phyloP scores from a whole-genome alignment of 2,888 invertebrate genomes.

The Sesia bembeciformis region DNA sequence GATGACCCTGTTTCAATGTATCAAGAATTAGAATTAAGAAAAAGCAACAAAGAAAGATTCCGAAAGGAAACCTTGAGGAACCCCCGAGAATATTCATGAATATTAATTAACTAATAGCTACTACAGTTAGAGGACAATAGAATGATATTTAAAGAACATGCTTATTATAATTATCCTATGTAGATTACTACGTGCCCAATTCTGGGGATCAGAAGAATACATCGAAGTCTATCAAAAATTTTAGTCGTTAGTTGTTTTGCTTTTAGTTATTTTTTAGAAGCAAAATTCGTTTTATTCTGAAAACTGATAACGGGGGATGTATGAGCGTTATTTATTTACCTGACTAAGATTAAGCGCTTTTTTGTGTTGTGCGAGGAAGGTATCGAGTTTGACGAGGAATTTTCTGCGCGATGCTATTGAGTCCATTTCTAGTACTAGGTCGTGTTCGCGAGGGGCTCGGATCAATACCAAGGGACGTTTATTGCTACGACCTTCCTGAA shows the following conservation, averaged over 20 bases:
- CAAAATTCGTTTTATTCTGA: neutral
- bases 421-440: slow-evolving; percentile 93
- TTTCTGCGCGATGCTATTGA: slow-evolving; percentile 85
- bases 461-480: slow-evolving; percentile 88
- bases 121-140: no score
- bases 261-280: neutral
- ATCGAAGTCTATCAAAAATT: neutral
- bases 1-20: slow-evolving; percentile 65
- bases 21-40: no score
- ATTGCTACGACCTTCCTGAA: slow-evolving; percentile 77
- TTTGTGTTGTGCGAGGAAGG: slow-evolving; percentile 87
- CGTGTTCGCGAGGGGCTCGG: slow-evolving; percentile 90
- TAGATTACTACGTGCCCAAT: no score
- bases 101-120: no score
- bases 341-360: slow-evolving; percentile 84
- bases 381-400: slow-evolving; percentile 89
- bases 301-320: neutral
- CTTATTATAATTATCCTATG: no score
- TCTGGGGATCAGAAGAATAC: no score
- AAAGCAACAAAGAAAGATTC: no score
- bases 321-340: slow-evolving; percentile 43
- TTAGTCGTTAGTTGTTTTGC: neutral
- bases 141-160: no score
- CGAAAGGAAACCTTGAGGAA: no score
- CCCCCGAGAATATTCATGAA: no score